A percentile compares a stretch with the other conserved stretches of the same genome.
Conservation (phyloP, 2,113 vertebrate species). For the Micronycteris hirsuta region DNA sequence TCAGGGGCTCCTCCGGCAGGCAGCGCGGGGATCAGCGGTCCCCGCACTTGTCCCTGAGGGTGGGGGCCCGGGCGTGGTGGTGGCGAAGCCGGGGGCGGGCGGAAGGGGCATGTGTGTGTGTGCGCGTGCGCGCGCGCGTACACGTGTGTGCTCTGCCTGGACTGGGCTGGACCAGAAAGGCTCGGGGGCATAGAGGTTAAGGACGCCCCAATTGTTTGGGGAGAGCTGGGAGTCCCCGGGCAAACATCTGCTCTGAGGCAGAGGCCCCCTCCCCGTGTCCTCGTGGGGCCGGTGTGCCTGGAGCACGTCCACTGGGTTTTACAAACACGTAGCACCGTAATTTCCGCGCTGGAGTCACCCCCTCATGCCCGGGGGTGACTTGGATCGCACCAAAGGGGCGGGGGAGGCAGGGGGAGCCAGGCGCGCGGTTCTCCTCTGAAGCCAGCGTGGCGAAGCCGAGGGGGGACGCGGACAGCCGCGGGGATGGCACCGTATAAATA, state of each 20-base stretch:
- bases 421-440: neutral
- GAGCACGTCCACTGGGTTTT: neutral
- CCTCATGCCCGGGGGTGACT: slow-evolving; percentile 15
- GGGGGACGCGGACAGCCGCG: neutral
- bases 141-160: neutral
- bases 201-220: neutral
- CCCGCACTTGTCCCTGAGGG: slow-evolving; percentile 5
- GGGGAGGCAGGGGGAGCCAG: neutral
- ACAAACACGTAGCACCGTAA: slow-evolving; percentile 37
- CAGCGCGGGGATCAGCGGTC: neutral
- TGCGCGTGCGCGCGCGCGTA: neutral
- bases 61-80: neutral
- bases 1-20: neutral
- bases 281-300: neutral
- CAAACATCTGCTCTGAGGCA: neutral
- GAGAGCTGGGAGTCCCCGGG: neutral
- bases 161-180: neutral
- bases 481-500: slow-evolving; percentile 18
- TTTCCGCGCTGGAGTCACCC: slow-evolving; percentile 7
- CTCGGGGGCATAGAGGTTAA: neutral
- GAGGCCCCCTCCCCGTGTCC: neutral
- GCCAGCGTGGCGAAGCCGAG: neutral
- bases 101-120: neutral
- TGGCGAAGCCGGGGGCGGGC: neutral
- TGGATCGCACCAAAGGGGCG: neutral